phyloP scores from a whole-genome alignment of 2,113 vertebrate genomes.

The Psittacula cyanocephala region DNA sequence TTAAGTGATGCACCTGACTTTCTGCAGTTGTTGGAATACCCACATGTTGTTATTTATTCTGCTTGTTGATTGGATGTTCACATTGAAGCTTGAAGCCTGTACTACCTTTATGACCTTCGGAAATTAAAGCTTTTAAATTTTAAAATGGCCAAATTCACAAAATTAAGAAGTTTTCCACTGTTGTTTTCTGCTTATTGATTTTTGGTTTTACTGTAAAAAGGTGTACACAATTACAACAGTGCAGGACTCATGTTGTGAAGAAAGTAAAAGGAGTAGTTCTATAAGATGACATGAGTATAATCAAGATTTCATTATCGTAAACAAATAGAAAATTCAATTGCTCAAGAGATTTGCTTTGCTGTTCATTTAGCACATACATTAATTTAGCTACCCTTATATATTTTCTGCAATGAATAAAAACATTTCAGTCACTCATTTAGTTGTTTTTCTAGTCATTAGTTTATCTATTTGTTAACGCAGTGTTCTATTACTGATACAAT shows the following conservation, averaged over 20 bases:
- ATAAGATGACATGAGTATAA: neutral
- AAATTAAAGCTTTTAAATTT: neutral
- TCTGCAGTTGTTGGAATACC: neutral
- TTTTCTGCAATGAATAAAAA: neutral
- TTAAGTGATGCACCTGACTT: neutral
- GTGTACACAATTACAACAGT: neutral
- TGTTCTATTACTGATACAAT: neutral
- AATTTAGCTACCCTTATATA: neutral
- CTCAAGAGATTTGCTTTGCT: neutral
- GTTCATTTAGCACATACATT: neutral
- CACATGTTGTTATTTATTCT: neutral
- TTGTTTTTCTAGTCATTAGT: neutral
- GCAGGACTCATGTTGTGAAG: neutral
- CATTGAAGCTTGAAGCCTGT: neutral
- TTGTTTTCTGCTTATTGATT: neutral
- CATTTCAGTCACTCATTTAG: neutral
- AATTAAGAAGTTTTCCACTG: neutral
- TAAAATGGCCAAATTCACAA: neutral
- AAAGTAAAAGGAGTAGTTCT: neutral
- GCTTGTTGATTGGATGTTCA: neutral
- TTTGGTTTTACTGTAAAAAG: neutral
- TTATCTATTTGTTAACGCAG: constrained; percentile 5
- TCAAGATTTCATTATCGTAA: neutral
- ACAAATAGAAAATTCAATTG: neutral
- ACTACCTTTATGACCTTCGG: neutral